phyloP scores from a whole-genome alignment of 2,888 invertebrate genomes.

The Ypsolopha sequella region DNA sequence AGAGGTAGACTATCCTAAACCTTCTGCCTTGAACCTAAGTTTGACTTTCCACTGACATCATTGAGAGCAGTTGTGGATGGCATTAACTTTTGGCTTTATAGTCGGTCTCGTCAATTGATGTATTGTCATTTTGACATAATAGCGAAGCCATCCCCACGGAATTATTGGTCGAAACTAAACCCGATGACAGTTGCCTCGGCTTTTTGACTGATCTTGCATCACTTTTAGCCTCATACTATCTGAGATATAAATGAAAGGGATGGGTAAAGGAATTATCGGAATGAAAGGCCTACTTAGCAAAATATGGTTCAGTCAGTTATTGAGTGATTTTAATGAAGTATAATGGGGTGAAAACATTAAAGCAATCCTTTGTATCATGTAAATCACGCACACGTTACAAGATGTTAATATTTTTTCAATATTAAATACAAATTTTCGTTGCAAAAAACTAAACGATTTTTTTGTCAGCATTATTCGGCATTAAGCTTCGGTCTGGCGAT shows the following conservation, averaged over 20 bases:
- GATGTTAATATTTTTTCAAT: no score
- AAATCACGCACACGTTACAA: neutral
- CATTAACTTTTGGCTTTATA: constrained; percentile 64
- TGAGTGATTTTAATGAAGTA: constrained; percentile 58
- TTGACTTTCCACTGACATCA: constrained; percentile 15
- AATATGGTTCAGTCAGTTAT: constrained; percentile 44
- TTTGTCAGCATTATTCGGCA: neutral
- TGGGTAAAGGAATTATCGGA: constrained; percentile 17
- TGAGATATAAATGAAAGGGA: constrained; percentile 17
- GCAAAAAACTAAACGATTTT: neutral
- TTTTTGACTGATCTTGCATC: constrained; percentile 42
- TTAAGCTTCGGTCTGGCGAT: no score
- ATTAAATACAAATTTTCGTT: no score
- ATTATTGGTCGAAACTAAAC: constrained; percentile 64
- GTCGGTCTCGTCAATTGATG: constrained; percentile 67
- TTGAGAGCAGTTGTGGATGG: constrained; percentile 17
- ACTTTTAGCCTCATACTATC: constrained; percentile 16
- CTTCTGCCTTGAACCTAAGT: constrained; percentile 11
- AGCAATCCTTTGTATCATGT: neutral
- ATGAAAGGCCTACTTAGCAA: constrained; percentile 55
- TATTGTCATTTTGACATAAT: constrained; percentile 69
- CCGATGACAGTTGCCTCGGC: constrained; percentile 53
- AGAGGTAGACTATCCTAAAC: no score
- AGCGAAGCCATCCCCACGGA: constrained; percentile 58
- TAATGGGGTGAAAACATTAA: constrained; percentile 33